Evolutionary conservation across 2,888 invertebrate species (phyloP).

Genomic region (Vesta saturnalis): DNA sequence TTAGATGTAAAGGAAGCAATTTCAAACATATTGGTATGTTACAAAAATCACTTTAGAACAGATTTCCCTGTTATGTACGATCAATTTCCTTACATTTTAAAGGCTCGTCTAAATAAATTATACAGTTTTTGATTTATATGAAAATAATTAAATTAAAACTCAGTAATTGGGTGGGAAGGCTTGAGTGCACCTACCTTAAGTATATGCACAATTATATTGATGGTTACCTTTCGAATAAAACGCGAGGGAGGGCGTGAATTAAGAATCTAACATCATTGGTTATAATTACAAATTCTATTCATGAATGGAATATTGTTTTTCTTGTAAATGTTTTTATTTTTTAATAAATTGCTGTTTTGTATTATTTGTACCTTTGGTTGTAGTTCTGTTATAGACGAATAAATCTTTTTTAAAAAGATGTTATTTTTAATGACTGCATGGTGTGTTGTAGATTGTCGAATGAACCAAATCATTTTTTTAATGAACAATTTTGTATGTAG

Average conservation of each 20-base stretch:
- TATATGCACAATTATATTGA: conserved; percentile 48
- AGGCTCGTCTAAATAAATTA: conserved; percentile 86
- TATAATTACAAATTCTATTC: background rate
- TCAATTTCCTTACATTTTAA: conserved; percentile 94
- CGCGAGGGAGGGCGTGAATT: conserved; percentile 54
- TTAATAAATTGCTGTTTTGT: background rate
- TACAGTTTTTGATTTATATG: conserved; percentile 64
- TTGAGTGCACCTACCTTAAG: conserved; percentile 59
- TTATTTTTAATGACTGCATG: too few relatives aligned
- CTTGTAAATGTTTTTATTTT: background rate
- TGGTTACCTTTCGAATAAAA: conserved; percentile 39
- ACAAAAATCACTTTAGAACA: conserved; percentile 91
- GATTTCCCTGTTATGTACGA: conserved; percentile 66
- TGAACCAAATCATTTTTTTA: too few relatives aligned
- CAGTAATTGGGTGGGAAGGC: conserved; percentile 55
- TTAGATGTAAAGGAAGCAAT: conserved; percentile 98
- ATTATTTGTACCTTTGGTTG: background rate
- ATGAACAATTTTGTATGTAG: too few relatives aligned
- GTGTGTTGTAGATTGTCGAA: too few relatives aligned
- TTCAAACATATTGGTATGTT: conserved; percentile 88
- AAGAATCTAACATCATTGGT: conserved; percentile 28
- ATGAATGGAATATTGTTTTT: background rate
- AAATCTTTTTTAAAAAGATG: too few relatives aligned
- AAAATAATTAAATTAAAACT: conserved; percentile 15
- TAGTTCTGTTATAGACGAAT: background rate